These are phyloP conservation scores for Lasioglossum baleicum DNA, from an alignment of 1,140 invertebrate genomes.

Conservation along the genomic window DNA sequence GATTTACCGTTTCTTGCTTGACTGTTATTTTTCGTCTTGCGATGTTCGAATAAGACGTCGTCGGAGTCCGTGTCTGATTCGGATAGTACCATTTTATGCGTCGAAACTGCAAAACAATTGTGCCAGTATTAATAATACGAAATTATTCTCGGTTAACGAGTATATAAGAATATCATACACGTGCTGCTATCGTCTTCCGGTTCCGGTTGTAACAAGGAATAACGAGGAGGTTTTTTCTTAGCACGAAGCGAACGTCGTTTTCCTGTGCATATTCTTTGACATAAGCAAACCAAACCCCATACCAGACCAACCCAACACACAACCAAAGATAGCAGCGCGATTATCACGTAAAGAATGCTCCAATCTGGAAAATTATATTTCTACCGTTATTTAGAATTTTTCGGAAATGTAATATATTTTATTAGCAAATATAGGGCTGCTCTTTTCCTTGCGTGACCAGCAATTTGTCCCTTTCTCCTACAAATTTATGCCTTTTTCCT, in stretches of 20 bases:
- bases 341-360: conserved; percentile 93
- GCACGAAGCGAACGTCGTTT: conserved; percentile 71
- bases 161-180: conserved; percentile 61
- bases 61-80: conserved; percentile 78
- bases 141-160: conserved; percentile 21
- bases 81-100: conserved; percentile 75
- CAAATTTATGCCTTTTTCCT: too few relatives aligned
- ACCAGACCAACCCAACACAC: conserved; percentile 83
- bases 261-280: conserved; percentile 81
- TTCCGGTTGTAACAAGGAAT: conserved; percentile 75
- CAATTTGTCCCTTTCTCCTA: too few relatives aligned
- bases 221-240: conserved; percentile 76
- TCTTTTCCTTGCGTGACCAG: too few relatives aligned
- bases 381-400: neutral
- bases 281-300: conserved; percentile 87
- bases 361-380: conserved; percentile 83
- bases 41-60: conserved; percentile 76
- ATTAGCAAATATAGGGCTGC: too few relatives aligned
- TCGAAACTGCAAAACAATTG: conserved; percentile 69
- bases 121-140: neutral
- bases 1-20: conserved; percentile 72
- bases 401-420: neutral
- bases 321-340: conserved; percentile 85
- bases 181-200: conserved; percentile 74
- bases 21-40: conserved; percentile 69